Percentiles rank a stretch among this genome's conserved stretches.
These are phyloP conservation scores for Selenia dentaria DNA, from an alignment of 2,888 invertebrate genomes.

Conservation along the genomic window DNA sequence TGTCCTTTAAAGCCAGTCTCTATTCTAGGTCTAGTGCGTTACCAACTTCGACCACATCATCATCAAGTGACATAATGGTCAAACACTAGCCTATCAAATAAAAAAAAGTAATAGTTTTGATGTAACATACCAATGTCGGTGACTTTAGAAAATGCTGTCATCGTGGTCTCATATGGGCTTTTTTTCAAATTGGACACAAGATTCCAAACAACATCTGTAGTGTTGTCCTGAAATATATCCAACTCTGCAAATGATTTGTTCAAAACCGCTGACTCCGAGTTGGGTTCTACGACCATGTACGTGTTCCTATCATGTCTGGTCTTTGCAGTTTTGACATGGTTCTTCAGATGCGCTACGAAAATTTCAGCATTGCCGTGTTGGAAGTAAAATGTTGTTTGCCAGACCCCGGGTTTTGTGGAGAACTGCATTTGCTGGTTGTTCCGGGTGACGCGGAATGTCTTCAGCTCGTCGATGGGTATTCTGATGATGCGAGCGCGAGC, in stretches of 20 bases:
- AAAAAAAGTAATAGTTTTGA: no score
- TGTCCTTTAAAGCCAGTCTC: no score
- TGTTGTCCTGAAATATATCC: slow-evolving; percentile 90
- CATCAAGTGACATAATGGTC: no score
- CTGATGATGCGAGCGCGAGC: slow-evolving; percentile 70
- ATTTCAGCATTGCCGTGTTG: slow-evolving; percentile 94
- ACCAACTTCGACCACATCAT: no score
- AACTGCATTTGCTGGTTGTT: slow-evolving; percentile 77
- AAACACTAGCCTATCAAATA: no score
- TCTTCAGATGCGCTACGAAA: slow-evolving; percentile 87
- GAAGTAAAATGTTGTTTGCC: slow-evolving; percentile 93
- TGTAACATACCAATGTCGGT: slow-evolving; percentile 89
- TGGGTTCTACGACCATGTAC: slow-evolving; percentile 87
- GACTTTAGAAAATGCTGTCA: slow-evolving; percentile 94
- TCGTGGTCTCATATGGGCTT: slow-evolving; percentile 92
- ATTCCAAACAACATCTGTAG: slow-evolving; percentile 87
- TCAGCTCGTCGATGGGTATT: slow-evolving; percentile 68
- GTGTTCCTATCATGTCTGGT: slow-evolving; percentile 88
- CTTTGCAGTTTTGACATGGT: slow-evolving; percentile 86
- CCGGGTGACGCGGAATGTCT: slow-evolving; percentile 66
- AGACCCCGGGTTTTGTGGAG: slow-evolving; percentile 78
- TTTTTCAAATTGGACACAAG: slow-evolving; percentile 76
- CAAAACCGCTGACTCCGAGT: slow-evolving; percentile 86
- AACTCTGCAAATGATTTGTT: slow-evolving; percentile 95
- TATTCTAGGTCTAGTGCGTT: no score